Conservation (phyloP, 2,113 vertebrate genomes). For the Stomatorhinus ivindoensis region DNA sequence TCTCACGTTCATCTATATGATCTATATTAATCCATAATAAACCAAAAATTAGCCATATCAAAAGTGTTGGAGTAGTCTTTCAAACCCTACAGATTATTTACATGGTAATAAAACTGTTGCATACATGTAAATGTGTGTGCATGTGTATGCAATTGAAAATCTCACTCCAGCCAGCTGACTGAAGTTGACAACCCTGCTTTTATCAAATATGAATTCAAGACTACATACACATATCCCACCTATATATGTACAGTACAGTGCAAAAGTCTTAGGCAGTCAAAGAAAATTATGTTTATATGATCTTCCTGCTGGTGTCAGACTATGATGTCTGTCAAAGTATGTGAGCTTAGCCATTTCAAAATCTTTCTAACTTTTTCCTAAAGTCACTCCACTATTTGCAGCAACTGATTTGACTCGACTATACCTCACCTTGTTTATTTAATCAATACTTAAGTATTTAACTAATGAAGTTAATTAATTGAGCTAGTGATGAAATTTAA, state of each 20-base stretch:
- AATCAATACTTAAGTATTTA: background rate
- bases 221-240: background rate
- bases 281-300: background rate
- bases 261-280: background rate
- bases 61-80: background rate
- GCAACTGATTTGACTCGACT: background rate
- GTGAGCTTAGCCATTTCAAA: background rate
- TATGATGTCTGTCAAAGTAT: background rate
- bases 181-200: background rate
- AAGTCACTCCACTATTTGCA: background rate
- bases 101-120: background rate
- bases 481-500: background rate
- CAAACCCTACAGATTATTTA: background rate
- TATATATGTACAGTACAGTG: background rate
- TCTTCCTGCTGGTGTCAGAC: background rate
- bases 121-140: background rate
- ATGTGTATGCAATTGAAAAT: background rate
- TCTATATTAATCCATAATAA: background rate
- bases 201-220: background rate
- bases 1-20: background rate
- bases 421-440: background rate
- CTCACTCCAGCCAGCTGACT: too few species aligned
- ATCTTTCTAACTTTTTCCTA: background rate
- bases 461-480: background rate
- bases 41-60: background rate